Evolutionary conservation across 2,888 invertebrate genomes (phyloP), one percentile per base, ranked within the genome.

Genomic region (Ceraclea dissimilis): DNA sequence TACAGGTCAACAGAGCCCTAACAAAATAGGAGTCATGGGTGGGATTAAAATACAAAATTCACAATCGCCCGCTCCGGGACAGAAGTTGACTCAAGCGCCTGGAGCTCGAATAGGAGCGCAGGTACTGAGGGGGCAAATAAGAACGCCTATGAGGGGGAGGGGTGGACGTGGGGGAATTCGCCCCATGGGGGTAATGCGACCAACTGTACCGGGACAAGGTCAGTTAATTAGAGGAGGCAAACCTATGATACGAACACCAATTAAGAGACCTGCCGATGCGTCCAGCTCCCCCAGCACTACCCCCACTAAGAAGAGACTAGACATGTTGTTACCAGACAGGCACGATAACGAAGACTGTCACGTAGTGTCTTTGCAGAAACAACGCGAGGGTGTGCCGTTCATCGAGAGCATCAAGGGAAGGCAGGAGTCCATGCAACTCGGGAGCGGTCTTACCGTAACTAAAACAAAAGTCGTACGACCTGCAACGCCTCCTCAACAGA

Each of bases 341-440:
- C 84, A 86, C 59, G 86, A 86, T 63, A 86, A 86, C 63, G 84
- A 86, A 43, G 87, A 88, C 65, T 87, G 87, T 66, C 85, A 86
- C 65, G 84, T 87, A 13, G 85, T 88, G 69, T 82, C 86, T 2
- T 81, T 86, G 72, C 86, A 86, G 67, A 85, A 85, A 60, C 81
- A 86, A 63, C 81, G 84, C 47, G 85, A 85, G 1, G 85, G 86
- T 1, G 67, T 87, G 57, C 88, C 88, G 0, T 78, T 87, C 66
- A 88, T 88, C 58, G 83, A 85, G 59, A 88, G 84, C 66, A 85
- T 88, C 31, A 86, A 88, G 71, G 86, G 87, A 60, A 74, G 75
- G 8, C 75, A 72, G 64, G 74, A 74, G 50, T 76, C 79, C 1
- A 78, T 87, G 66, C 85, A 85, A 69, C 71, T 87, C 46, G 84